A percentile compares a stretch with the other conserved stretches of the same genome.
phyloP scores from a whole-genome alignment of 2,797 vertebrate species.

The Propithecus deckenii region DNA sequence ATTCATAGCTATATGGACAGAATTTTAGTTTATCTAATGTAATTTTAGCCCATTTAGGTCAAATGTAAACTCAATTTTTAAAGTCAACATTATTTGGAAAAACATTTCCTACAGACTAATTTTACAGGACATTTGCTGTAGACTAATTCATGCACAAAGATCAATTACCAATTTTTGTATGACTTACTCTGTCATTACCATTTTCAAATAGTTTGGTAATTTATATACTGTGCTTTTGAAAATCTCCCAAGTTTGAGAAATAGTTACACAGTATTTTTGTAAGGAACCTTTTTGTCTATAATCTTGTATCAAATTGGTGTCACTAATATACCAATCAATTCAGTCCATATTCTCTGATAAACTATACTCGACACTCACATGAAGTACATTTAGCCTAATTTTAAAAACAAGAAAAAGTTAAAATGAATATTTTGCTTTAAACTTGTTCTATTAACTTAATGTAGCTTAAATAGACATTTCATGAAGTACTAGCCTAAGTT shows the following conservation, averaged over 20 bases:
- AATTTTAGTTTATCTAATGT: constrained; percentile 67
- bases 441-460: constrained; percentile 78
- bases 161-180: constrained; percentile 34
- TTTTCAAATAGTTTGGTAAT: constrained; percentile 52
- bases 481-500: constrained; percentile 73
- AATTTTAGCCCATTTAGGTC: constrained; percentile 65
- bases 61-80: constrained; percentile 73
- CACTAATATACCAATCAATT: constrained; percentile 43
- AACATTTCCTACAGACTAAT: constrained; percentile 51
- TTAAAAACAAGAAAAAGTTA: constrained; percentile 54
- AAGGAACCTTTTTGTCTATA: constrained; percentile 60
- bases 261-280: constrained; percentile 31
- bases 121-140: constrained; percentile 37
- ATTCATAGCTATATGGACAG: constrained; percentile 58
- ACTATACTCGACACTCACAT: constrained; percentile 52
- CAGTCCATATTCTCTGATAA: constrained; percentile 65
- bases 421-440: constrained; percentile 74
- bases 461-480: constrained; percentile 70
- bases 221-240: constrained; percentile 64
- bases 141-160: constrained; percentile 63
- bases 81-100: constrained; percentile 59
- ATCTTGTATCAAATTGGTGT: constrained; percentile 59
- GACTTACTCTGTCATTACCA: constrained; percentile 48
- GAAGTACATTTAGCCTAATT: constrained; percentile 65
- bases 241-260: constrained; percentile 59